phyloP scores from a whole-genome alignment of 2,113 vertebrate species.

The Piaya cayana region DNA sequence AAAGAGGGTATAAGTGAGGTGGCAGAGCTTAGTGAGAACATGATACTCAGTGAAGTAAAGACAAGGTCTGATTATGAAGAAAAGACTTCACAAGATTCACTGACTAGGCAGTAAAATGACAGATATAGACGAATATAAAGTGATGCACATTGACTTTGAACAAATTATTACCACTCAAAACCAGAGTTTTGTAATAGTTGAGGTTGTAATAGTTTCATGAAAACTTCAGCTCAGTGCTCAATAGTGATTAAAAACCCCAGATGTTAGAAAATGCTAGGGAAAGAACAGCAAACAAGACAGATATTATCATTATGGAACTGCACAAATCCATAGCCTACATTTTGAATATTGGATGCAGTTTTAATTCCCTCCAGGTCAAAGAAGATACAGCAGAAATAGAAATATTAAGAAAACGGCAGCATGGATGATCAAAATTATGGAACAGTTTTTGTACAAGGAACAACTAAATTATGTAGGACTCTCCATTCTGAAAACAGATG shows the following conservation, averaged over 20 bases:
- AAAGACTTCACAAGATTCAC: background rate
- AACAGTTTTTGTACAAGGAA: background rate
- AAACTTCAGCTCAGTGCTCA: background rate
- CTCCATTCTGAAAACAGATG: background rate
- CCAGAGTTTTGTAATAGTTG: background rate
- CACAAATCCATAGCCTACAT: background rate
- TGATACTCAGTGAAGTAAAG: background rate
- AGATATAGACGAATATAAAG: background rate
- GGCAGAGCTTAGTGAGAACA: background rate
- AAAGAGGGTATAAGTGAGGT: background rate
- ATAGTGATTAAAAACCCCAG: background rate
- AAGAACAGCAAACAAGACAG: background rate
- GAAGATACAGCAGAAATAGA: background rate
- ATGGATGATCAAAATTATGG: slow-evolving; percentile 20
- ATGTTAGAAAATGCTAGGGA: background rate
- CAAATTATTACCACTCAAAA: background rate
- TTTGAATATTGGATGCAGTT: background rate
- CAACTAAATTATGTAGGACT: slow-evolving; percentile 23
- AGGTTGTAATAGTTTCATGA: background rate
- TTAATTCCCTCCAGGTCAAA: slow-evolving; percentile 6
- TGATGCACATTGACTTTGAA: background rate
- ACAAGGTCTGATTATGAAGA: background rate
- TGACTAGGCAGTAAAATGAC: background rate
- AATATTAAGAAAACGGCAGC: background rate
- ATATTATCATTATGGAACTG: background rate